Conservation (phyloP, 2,113 vertebrate species). For the Anguilla rostrata region DNA sequence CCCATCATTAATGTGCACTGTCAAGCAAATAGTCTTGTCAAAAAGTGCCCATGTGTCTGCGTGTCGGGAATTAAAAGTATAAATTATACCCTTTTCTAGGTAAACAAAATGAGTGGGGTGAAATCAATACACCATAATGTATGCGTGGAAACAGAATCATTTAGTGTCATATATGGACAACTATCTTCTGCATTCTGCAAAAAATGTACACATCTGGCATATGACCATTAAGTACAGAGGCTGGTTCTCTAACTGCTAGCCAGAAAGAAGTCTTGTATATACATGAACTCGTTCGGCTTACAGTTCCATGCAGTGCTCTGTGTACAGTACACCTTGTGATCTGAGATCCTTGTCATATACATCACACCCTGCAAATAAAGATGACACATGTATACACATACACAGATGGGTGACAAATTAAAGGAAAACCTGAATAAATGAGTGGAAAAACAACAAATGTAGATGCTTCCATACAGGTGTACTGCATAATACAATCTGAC, state of each 20-base stretch:
- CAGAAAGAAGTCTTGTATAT: neutral
- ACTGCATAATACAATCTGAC: no score
- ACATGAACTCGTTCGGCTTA: neutral
- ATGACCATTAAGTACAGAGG: neutral
- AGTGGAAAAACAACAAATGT: no score
- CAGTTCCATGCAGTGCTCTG: neutral
- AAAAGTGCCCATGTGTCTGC: no score
- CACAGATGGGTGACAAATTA: no score
- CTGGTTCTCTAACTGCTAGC: neutral
- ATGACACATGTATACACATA: no score
- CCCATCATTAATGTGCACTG: no score
- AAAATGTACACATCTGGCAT: neutral
- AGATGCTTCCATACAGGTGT: no score
- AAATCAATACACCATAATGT: neutral
- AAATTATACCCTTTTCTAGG: neutral
- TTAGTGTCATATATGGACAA: neutral
- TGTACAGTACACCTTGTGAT: conserved; percentile 26
- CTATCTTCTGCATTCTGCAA: neutral
- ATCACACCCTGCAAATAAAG: neutral
- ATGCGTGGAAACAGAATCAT: neutral
- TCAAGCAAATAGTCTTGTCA: no score
- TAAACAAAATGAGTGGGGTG: neutral
- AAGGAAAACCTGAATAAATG: no score
- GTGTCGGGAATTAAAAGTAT: no score
- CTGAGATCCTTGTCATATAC: conserved; percentile 1